Percentiles rank a stretch among this genome's conserved stretches.
These are phyloP conservation scores for Somateria mollissima DNA, from an alignment of 2,797 vertebrate species.

Conservation along the genomic window DNA sequence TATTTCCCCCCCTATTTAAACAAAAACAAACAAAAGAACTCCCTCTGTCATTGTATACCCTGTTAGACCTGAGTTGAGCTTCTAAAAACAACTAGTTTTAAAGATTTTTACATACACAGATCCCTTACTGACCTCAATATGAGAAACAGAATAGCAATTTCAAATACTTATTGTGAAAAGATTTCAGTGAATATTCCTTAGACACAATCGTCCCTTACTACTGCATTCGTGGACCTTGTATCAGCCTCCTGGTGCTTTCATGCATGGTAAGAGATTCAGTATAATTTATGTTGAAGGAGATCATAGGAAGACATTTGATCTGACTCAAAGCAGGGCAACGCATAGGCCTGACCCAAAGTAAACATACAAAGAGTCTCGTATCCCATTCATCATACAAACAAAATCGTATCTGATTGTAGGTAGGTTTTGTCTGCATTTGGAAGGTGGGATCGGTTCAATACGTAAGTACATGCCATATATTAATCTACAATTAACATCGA, in stretches of 20 bases:
- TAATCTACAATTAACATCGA: neutral
- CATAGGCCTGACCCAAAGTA: neutral
- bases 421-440: neutral
- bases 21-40: neutral
- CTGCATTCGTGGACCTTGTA: neutral
- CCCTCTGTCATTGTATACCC: neutral
- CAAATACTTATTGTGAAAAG: neutral
- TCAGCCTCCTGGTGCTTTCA: neutral
- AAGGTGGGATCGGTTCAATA: neutral
- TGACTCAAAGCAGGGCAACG: neutral
- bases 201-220: neutral
- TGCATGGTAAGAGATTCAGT: neutral
- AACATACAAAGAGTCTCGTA: neutral
- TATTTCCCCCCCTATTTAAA: neutral
- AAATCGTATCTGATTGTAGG: neutral
- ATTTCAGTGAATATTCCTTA: neutral
- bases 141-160: neutral
- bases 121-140: neutral
- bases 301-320: fast-evolving
- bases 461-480: neutral
- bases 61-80: neutral
- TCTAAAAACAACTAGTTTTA: neutral
- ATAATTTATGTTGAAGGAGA: neutral
- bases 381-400: neutral
- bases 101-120: neutral